Conservation (phyloP, 1,140 invertebrate genomes). For the Drosophila busckii region DNA sequence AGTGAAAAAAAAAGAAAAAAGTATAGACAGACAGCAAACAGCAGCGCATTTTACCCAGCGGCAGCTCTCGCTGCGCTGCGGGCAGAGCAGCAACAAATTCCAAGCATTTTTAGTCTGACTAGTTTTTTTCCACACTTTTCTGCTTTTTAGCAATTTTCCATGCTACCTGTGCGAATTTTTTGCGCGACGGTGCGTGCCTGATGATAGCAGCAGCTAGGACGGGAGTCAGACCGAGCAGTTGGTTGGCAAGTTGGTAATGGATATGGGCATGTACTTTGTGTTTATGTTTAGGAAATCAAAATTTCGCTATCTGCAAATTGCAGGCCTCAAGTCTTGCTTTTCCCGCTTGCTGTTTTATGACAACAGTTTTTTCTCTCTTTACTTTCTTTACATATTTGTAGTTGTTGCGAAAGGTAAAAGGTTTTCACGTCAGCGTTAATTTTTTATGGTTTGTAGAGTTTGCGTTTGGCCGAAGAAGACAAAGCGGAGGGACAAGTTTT, state of each 20-base stretch:
- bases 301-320: constrained; percentile 72
- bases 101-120: constrained; percentile 23
- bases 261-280: constrained; percentile 47
- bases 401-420: constrained; percentile 47
- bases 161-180: constrained; percentile 78
- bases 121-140: constrained; percentile 14
- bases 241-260: constrained; percentile 1
- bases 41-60: constrained; percentile 36
- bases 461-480: constrained; percentile 37
- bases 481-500: constrained; percentile 54
- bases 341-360: constrained; percentile 68
- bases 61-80: constrained; percentile 50
- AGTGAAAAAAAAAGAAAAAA: no score
- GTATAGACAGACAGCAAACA: no score
- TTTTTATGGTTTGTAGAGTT: constrained; percentile 70
- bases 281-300: constrained; percentile 78
- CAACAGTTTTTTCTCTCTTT: constrained; percentile 18
- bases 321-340: constrained; percentile 49
- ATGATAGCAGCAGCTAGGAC: constrained; percentile 16
- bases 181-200: constrained; percentile 49
- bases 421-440: constrained; percentile 50
- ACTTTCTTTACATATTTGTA: constrained; percentile 27
- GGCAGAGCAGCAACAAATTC: constrained; percentile 30
- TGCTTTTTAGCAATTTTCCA: constrained; percentile 67
- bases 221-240: no score